Evolutionary conservation across 1,140 invertebrate genomes (phyloP), one percentile per base, ranked within the genome.

Genomic region (Globodera ellingtonae): DNA sequence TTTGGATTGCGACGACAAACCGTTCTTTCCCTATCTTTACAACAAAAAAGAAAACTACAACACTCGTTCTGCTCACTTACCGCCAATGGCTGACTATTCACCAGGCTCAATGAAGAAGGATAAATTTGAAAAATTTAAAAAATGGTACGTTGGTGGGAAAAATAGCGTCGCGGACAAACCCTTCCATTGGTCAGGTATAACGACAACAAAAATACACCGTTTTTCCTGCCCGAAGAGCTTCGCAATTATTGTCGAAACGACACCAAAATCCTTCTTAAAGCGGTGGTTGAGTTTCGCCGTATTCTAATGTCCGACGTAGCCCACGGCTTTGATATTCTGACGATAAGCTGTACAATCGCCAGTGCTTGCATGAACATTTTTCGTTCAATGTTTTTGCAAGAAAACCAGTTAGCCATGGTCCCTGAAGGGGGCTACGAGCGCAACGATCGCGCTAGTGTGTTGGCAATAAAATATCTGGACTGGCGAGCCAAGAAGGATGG

Each of bases 401-500:
- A 44, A 5, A 46, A 74, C 8, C 72, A 74, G 18, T n/a, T 74
- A 46, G 72, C 50, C 48, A 48, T 74, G 21, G 72, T 74, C 6
- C 72, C 72, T 4, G 72, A 74, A n/a, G n/a, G 46, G 8, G 72
- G 72, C 35, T 74, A 74, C 24, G 72, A 74, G 35, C 35, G 48
- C 6, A 44, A 44, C n/a, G 72, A 75, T 21, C 10, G 59, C 10
- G 50, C 50, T 6, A 75, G 72, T n/a, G 24, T 52, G 10, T 2
- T 48, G 56, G 67, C 72, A 75, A 59, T 75, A 10, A 75, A 75
- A 75, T 75, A 59, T 9, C 8, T 75, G 50, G 59, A 75, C 10
- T 75, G 72, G 72, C 9, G 59, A 6, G 50, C 72, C 35, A 65
- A 75, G n/a, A 5, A 18, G 46, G 50, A 75, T 1, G 24, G 48